Conservation (phyloP, 2,888 invertebrate species). For the Deilephila elpenor region DNA sequence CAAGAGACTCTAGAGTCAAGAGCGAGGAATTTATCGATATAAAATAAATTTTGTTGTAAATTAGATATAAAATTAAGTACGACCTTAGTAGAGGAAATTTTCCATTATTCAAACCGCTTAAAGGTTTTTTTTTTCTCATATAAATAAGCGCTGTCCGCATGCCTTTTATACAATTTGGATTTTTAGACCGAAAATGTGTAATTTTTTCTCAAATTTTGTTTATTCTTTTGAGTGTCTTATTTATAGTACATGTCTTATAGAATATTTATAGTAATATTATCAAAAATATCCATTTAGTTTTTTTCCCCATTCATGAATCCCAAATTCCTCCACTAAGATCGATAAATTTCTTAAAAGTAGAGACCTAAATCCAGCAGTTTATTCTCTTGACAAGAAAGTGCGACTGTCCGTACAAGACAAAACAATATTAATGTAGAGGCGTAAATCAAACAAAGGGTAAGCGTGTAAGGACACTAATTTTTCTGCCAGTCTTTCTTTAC, state of each 20-base stretch:
- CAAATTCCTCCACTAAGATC: constrained; percentile 1
- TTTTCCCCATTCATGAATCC: too few species aligned
- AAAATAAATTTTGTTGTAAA: not conserved
- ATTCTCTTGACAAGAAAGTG: constrained; percentile 58
- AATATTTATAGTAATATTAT: too few species aligned
- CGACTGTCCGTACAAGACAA: constrained; percentile 42
- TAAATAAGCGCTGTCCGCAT: too few species aligned
- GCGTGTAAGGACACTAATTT: constrained; percentile 78
- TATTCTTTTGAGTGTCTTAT: too few species aligned
- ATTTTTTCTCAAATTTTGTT: too few species aligned
- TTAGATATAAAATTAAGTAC: not conserved
- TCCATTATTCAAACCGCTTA: not conserved
- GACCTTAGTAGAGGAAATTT: not conserved
- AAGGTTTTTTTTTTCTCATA: too few species aligned
- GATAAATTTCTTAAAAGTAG: not conserved
- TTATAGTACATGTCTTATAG: too few species aligned
- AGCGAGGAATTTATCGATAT: not conserved
- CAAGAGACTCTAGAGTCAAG: constrained; percentile 12
- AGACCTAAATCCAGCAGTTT: not conserved
- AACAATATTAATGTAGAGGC: constrained; percentile 64
- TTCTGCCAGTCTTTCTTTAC: constrained; percentile 69
- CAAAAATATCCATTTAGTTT: not conserved
- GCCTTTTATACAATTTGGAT: too few species aligned
- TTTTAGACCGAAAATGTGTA: too few species aligned
- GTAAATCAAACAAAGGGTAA: constrained; percentile 78